Percentiles rank a stretch among this genome's conserved stretches.
Conservation (phyloP, 2,797 vertebrate species). For the Tolypeutes matacus region DNA sequence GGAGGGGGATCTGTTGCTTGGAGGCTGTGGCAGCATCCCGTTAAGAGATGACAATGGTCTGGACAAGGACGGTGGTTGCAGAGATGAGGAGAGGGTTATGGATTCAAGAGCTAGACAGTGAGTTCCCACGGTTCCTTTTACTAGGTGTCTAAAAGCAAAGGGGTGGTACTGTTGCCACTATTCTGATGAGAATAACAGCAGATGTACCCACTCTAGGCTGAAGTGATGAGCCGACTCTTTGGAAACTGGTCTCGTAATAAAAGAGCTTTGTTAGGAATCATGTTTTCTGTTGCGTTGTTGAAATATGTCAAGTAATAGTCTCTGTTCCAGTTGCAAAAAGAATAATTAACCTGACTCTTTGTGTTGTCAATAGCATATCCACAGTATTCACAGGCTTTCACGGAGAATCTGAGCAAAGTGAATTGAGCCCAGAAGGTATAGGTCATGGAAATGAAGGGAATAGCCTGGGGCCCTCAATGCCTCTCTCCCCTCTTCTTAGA, state of each 20-base stretch:
- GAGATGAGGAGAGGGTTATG: too few relatives aligned
- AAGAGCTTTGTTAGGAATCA: neutral
- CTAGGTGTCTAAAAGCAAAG: neutral
- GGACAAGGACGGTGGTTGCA: neutral
- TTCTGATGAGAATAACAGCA: neutral
- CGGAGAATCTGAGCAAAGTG: neutral
- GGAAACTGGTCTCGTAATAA: conserved; percentile 1
- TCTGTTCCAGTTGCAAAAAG: neutral
- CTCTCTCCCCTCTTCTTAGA: neutral
- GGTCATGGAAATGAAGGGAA: neutral
- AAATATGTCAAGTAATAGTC: conserved; percentile 64
- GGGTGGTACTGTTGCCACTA: fast-evolving
- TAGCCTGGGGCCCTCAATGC: neutral
- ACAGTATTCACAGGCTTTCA: neutral
- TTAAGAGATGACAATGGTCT: neutral
- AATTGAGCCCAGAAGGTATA: neutral
- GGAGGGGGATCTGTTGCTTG: neutral
- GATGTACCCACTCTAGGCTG: neutral
- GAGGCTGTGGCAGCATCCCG: neutral
- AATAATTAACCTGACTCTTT: conserved; percentile 44
- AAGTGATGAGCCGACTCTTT: neutral
- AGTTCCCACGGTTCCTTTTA: fast-evolving
- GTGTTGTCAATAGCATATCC: conserved; percentile 35
- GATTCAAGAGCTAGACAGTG: neutral
- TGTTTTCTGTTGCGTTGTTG: conserved; percentile 5